Conservation (phyloP, 2,797 vertebrate species). For the Spinus olivaceus region DNA sequence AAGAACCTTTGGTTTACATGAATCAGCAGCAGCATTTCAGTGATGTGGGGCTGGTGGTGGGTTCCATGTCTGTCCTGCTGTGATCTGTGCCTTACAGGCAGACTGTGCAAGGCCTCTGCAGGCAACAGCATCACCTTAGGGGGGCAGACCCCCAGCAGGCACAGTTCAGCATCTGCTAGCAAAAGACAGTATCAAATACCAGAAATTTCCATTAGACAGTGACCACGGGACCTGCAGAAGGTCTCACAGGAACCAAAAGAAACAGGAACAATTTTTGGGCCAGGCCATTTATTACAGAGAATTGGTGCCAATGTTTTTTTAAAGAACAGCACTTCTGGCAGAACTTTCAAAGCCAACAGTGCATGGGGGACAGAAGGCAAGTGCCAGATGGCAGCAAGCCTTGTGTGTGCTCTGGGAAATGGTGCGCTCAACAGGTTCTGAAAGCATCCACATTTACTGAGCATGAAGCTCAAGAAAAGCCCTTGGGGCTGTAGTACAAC, state of each 20-base stretch:
- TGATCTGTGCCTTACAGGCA: background rate
- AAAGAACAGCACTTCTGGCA: background rate
- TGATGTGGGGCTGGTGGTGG: accelerated
- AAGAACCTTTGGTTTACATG: background rate
- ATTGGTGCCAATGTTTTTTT: background rate
- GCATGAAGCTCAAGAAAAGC: background rate
- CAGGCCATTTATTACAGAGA: background rate
- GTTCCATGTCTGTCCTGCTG: background rate
- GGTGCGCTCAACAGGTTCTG: background rate
- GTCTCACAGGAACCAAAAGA: background rate
- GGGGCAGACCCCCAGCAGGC: background rate
- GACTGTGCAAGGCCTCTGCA: background rate
- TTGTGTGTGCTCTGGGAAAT: background rate
- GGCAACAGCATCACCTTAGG: background rate
- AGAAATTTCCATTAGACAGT: background rate
- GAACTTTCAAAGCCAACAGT: background rate
- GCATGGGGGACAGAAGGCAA: background rate
- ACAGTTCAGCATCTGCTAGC: background rate
- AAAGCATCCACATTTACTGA: background rate
- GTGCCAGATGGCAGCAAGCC: background rate
- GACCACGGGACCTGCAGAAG: background rate
- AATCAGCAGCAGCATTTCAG: background rate
- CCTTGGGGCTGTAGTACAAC: background rate
- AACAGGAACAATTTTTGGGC: background rate
- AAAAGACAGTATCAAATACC: background rate